phyloP scores from a whole-genome alignment of 2,797 vertebrate genomes.

The Gouania willdenowi region DNA sequence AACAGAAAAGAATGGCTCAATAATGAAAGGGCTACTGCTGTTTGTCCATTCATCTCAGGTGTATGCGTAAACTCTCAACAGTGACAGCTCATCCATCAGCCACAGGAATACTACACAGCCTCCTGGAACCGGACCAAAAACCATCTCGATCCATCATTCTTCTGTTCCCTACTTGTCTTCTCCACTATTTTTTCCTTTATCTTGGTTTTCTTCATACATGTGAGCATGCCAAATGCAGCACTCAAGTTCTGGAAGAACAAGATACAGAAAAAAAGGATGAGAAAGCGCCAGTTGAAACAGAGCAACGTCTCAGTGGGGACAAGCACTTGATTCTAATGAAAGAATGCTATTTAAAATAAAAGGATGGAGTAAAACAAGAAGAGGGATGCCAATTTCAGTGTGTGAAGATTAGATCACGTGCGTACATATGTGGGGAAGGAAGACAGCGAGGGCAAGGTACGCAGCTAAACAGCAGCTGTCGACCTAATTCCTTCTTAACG shows the following conservation, averaged over 20 bases:
- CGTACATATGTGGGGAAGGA: conserved; percentile 25
- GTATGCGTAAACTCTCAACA: conserved; percentile 82
- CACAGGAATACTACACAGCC: conserved; percentile 84
- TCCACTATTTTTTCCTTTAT: neutral
- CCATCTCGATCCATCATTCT: conserved; percentile 47
- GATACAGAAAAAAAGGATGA: no score
- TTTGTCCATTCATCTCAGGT: conserved; percentile 94
- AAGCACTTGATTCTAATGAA: neutral
- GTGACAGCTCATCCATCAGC: conserved; percentile 94
- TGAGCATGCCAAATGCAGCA: no score
- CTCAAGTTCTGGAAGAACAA: no score
- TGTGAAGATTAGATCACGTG: conserved; percentile 24
- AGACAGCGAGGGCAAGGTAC: conserved; percentile 53
- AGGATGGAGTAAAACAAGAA: conserved; percentile 24
- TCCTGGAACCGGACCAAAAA: conserved; percentile 88
- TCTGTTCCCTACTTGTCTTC: conserved; percentile 27
- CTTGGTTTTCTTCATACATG: neutral
- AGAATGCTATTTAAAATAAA: conserved; percentile 9
- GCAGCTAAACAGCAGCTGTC: conserved; percentile 87
- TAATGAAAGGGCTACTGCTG: conserved; percentile 79
- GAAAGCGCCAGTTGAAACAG: no score
- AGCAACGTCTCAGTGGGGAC: no score
- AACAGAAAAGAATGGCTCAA: conserved; percentile 60
- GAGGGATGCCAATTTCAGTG: conserved; percentile 23
- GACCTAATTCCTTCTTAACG: conserved; percentile 94